phyloP scores from a whole-genome alignment of 2,113 vertebrate genomes.

The Sigmodon hispidus region DNA sequence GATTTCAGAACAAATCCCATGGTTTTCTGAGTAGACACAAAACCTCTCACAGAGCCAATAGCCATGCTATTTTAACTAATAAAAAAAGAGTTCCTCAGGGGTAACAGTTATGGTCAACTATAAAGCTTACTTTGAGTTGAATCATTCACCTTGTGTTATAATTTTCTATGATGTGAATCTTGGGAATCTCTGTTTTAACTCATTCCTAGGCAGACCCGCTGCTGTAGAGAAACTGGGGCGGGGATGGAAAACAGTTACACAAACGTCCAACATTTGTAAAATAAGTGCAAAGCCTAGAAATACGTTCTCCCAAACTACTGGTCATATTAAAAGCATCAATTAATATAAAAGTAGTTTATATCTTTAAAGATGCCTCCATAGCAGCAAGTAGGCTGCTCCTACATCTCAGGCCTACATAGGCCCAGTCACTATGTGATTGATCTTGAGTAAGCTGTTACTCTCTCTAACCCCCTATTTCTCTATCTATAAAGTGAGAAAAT shows the following conservation, averaged over 20 bases:
- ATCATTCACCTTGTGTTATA: constrained; percentile 19
- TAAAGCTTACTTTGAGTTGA: not conserved
- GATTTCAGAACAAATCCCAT: not conserved
- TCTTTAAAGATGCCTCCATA: not conserved
- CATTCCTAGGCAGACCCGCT: not conserved
- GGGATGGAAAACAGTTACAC: not conserved
- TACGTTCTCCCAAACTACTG: not conserved
- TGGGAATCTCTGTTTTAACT: constrained; percentile 3
- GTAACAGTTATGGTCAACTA: not conserved
- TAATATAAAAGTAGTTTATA: not conserved
- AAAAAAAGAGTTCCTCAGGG: not conserved
- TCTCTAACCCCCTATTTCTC: not conserved
- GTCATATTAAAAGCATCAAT: not conserved
- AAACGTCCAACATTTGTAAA: not conserved
- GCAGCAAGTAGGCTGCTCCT: not conserved
- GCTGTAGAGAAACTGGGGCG: not conserved
- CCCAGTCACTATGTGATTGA: not conserved
- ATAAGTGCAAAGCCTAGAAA: constrained; percentile 7
- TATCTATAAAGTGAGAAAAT: not conserved
- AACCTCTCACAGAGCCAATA: not conserved
- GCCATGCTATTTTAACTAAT: not conserved
- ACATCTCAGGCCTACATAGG: not conserved
- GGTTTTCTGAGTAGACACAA: not conserved
- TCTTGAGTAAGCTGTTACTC: not conserved
- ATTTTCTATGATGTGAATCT: not conserved